phyloP scores from a whole-genome alignment of 1,140 invertebrate genomes.

The Metopolophium dirhodum region DNA sequence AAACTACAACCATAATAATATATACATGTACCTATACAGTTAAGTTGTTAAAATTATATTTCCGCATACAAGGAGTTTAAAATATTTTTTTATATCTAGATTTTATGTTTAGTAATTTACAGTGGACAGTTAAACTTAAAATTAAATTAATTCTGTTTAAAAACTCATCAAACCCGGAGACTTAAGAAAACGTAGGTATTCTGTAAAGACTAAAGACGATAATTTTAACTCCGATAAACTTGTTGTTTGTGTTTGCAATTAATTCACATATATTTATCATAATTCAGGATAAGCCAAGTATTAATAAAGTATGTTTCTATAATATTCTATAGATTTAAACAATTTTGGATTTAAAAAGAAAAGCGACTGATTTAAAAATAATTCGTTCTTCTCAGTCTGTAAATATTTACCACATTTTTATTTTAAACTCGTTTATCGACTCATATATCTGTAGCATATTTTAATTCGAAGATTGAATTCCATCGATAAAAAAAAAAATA shows the following conservation, averaged over 20 bases:
- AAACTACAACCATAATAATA: background rate
- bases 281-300: background rate
- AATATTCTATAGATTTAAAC: background rate
- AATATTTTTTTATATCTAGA: constrained; percentile 5
- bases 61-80: background rate
- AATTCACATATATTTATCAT: background rate
- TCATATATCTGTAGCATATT: background rate
- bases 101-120: background rate
- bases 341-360: background rate
- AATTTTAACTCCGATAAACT: background rate
- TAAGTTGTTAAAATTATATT: constrained; percentile 4
- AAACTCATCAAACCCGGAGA: background rate
- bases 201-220: background rate
- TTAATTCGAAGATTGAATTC: background rate
- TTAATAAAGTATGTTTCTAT: background rate
- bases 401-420: background rate
- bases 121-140: background rate
- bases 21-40: background rate
- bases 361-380: background rate
- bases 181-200: background rate
- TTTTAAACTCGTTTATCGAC: background rate
- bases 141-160: background rate
- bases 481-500: background rate
- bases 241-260: background rate
- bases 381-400: background rate